These are phyloP conservation scores for Portevinia maculata DNA, from an alignment of 2,888 invertebrate species.

Conservation along the genomic window DNA sequence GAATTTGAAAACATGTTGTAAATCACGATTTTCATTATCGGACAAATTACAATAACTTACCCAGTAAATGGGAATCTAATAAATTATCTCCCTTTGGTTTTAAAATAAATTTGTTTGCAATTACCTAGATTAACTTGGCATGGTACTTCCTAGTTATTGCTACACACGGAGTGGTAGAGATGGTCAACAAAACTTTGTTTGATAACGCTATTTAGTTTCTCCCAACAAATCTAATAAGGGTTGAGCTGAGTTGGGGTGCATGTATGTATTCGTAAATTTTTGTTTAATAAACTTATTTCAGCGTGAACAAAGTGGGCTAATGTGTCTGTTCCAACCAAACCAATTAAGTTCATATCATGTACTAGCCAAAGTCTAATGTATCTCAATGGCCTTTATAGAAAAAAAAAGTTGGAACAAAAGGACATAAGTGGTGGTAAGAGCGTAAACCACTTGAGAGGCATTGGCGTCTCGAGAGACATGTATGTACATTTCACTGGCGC, in stretches of 20 bases:
- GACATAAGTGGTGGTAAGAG: not conserved
- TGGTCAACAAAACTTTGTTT: slow-evolving; percentile 1
- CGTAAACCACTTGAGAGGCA: slow-evolving; percentile 20
- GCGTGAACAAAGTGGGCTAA: not conserved
- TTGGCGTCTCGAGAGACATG: not conserved
- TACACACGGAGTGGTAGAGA: not conserved
- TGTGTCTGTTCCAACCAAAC: not conserved
- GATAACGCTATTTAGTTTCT: slow-evolving; percentile 13
- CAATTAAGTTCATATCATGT: slow-evolving; percentile 1
- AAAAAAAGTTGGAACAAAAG: too few relatives aligned
- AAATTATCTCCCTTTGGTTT: slow-evolving; percentile 63
- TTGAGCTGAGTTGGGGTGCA: too few relatives aligned
- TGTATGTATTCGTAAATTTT: too few relatives aligned
- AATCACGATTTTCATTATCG: too few relatives aligned
- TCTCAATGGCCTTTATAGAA: too few relatives aligned
- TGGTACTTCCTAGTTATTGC: not conserved
- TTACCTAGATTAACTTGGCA: slow-evolving; percentile 54
- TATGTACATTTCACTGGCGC: not conserved
- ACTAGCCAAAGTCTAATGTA: too few relatives aligned
- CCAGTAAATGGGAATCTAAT: slow-evolving; percentile 32
- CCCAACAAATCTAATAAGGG: not conserved
- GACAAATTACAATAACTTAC: too few relatives aligned
- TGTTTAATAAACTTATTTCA: not conserved
- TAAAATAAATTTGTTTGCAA: slow-evolving; percentile 61
- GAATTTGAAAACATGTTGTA: too few relatives aligned